Conservation (phyloP, 2,888 invertebrate species). For the Lochmaea capreae region DNA sequence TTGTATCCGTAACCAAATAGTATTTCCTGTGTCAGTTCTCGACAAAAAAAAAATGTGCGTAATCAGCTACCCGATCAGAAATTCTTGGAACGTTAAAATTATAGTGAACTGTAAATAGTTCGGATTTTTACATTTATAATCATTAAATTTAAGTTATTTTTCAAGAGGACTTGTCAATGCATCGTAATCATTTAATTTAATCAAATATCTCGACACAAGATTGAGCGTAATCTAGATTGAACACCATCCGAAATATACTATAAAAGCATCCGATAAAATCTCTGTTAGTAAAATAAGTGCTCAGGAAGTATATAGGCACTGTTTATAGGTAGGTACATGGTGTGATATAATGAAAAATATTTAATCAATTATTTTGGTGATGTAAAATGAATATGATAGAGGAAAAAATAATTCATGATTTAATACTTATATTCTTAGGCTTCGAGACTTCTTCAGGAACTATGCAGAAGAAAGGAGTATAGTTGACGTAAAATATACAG, state of each 20-base stretch:
- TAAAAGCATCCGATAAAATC: slow-evolving; percentile 29
- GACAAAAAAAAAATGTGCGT: not conserved
- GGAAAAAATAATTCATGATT: too few species aligned
- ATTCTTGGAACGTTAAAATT: not conserved
- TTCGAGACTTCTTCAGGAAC: too few species aligned
- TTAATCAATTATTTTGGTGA: too few species aligned
- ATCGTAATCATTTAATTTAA: slow-evolving; percentile 38
- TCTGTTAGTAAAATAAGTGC: slow-evolving; percentile 20
- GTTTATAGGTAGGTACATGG: too few species aligned
- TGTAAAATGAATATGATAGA: too few species aligned
- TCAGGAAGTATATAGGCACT: not conserved
- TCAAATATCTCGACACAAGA: slow-evolving; percentile 37
- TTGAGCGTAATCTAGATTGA: slow-evolving; percentile 38
- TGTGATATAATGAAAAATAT: slow-evolving; percentile 31
- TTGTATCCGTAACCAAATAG: too few species aligned
- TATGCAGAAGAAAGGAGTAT: too few species aligned
- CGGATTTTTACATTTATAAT: slow-evolving; percentile 31
- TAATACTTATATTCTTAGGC: too few species aligned
- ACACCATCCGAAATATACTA: slow-evolving; percentile 26
- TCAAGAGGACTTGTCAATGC: slow-evolving; percentile 34
- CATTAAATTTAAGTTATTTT: slow-evolving; percentile 35
- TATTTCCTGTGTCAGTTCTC: not conserved
- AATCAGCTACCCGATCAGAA: not conserved
- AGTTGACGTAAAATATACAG: too few species aligned
- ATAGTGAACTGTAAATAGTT: slow-evolving; percentile 30